Conservation (phyloP, 2,797 vertebrate genomes). For the Lutjanus argentimaculatus region DNA sequence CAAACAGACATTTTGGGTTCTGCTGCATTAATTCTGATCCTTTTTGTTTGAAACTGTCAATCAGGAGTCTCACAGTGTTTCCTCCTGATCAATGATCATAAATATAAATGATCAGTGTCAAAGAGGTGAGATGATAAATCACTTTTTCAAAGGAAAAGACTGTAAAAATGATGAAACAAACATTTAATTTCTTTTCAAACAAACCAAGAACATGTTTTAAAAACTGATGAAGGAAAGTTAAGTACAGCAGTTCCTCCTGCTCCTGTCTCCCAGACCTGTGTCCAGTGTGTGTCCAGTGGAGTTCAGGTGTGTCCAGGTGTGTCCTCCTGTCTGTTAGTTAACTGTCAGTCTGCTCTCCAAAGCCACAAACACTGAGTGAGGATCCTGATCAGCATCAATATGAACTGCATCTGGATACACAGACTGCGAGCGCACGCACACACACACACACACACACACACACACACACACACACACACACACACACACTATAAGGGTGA, state of each 20-base stretch:
- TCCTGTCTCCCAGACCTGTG: background rate
- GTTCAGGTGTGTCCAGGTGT: background rate
- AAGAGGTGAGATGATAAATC: too few species aligned
- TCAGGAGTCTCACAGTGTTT: too few species aligned
- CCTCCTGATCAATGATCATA: too few species aligned
- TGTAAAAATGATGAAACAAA: background rate
- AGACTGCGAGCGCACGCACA: conserved; percentile 53
- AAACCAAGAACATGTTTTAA: background rate
- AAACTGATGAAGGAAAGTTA: background rate
- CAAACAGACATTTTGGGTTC: too few species aligned
- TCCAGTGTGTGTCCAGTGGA: background rate
- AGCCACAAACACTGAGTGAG: conserved; percentile 89
- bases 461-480: conserved; percentile 6
- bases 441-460: conserved; percentile 32
- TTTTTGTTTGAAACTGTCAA: too few species aligned
- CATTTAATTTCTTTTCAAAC: background rate
- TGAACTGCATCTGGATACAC: conserved; percentile 84
- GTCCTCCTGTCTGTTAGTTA: conserved; percentile 47
- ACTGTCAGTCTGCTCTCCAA: conserved; percentile 86
- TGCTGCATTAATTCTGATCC: too few species aligned
- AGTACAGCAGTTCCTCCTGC: too few species aligned
- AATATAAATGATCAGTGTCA: background rate
- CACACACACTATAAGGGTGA: background rate
- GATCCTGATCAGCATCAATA: conserved; percentile 92
- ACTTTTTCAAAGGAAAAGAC: background rate